Evolutionary conservation across 1,140 invertebrate genomes (phyloP).

Genomic region (Cherax quadricarinatus): DNA sequence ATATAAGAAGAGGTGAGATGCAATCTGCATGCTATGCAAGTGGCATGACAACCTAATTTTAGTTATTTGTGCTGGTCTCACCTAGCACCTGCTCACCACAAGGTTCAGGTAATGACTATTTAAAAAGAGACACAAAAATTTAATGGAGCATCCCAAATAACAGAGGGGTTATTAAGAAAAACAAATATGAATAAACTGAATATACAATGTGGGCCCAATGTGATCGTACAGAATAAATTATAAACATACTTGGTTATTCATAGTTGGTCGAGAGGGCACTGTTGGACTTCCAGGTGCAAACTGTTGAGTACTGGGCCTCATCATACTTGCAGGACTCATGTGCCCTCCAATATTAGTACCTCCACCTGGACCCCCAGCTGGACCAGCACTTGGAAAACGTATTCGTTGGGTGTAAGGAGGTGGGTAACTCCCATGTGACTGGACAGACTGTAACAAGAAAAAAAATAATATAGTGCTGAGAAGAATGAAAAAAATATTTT

Average conservation of each 20-base stretch:
- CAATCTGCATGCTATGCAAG: too few species aligned
- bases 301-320: slow-evolving; percentile 36
- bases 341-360: slow-evolving; percentile 18
- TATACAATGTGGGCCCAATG: too few species aligned
- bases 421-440: slow-evolving; percentile 50
- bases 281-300: slow-evolving; percentile 53
- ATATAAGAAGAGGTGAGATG: too few species aligned
- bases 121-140: too few species aligned
- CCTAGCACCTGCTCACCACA: too few species aligned
- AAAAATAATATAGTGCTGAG: too few species aligned
- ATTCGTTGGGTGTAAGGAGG: slow-evolving; percentile 34
- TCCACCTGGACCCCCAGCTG: slow-evolving; percentile 54
- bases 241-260: slow-evolving; percentile 43
- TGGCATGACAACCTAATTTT: too few species aligned
- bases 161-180: too few species aligned
- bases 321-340: slow-evolving; percentile 44
- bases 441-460: slow-evolving; percentile 21
- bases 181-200: too few species aligned
- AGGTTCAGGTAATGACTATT: too few species aligned
- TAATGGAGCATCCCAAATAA: too few species aligned
- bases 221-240: background rate
- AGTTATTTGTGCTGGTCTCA: too few species aligned
- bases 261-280: slow-evolving; percentile 34
- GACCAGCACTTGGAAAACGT: slow-evolving; percentile 57
- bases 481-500: background rate